Conservation (phyloP, 2,888 invertebrate species). For the Epinotia bilunana region DNA sequence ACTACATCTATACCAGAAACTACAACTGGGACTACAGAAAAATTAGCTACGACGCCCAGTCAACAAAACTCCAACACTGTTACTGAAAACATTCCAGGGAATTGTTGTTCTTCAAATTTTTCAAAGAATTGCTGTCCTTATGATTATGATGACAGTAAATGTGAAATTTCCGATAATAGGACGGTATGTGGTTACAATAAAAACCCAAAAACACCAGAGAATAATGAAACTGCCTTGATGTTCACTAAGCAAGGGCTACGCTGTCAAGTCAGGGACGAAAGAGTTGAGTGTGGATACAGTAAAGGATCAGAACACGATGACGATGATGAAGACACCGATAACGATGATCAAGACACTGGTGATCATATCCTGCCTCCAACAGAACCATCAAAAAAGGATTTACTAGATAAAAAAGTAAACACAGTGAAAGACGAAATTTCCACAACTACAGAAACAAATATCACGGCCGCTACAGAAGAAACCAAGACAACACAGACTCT, state of each 20-base stretch:
- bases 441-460: not conserved
- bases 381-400: not conserved
- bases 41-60: not conserved
- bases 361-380: not conserved
- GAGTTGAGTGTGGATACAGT: conserved; percentile 14
- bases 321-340: too few species aligned
- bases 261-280: conserved; percentile 7
- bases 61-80: not conserved
- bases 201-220: not conserved
- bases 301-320: not conserved
- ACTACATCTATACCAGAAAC: too few species aligned
- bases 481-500: not conserved
- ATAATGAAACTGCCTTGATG: not conserved
- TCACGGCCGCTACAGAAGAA: not conserved
- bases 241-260: conserved; percentile 13
- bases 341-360: too few species aligned
- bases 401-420: not conserved
- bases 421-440: not conserved
- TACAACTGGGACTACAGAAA: not conserved
- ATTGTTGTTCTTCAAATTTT: conserved; percentile 11
- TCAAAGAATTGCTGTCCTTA: conserved; percentile 20
- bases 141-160: conserved; percentile 17
- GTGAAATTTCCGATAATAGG: conserved; percentile 1
- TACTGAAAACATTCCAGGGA: not conserved
- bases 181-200: conserved; percentile 24